Evolutionary conservation across 2,888 invertebrate species (phyloP), one percentile per base, ranked within the genome.

Genomic region (Hydroisotoma schaefferi): DNA sequence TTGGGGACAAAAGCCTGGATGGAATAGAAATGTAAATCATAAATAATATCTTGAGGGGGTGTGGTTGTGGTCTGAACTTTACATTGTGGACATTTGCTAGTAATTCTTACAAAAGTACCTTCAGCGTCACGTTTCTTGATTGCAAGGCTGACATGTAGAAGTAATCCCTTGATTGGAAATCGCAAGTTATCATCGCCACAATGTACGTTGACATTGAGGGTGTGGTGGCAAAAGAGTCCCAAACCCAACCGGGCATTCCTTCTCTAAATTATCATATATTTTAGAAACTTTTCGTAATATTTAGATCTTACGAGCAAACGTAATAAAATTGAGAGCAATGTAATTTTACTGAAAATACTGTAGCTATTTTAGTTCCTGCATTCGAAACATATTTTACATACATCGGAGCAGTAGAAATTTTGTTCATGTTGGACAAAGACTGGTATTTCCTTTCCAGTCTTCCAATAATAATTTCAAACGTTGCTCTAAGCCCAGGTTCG

Each of bases 141-240:
- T 46, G 10, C 33, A 33, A 10, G 18, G n/a, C 18, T 43, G 43
- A 6, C 43, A 43, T 20, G 10, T 18, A 20, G 33, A 8, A 49
- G 4, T 27, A 27, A 10, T 5, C 12, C 18, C 28, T 27, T 4
- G 18, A 8, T 27, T 25, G 10, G n/a, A 69, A 67, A 33, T 69
- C 69, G 3, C 63, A 63, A 10, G 67, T 65, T n/a, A 69, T 67
- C 12, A 67, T 33, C 0, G 67, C 64, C 1, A 67, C 58, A 1
- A 65, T 49, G 37, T 69, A 69, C 0, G 65, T 67, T 0, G 67
- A 54, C 43, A 67, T 54, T 2, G 61, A 57, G 2, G 57, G 38
- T 0, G 65, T 58, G 0, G 55, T 48, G 10, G 55, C 28, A 48
- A 59, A 67, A 12, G 25, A 43, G 40, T 64, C 64, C 56, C 55